Percentiles rank a stretch among this genome's conserved stretches.
These are phyloP conservation scores for Drosophila varians DNA, from an alignment of 1,140 invertebrate species.

Conservation along the genomic window DNA sequence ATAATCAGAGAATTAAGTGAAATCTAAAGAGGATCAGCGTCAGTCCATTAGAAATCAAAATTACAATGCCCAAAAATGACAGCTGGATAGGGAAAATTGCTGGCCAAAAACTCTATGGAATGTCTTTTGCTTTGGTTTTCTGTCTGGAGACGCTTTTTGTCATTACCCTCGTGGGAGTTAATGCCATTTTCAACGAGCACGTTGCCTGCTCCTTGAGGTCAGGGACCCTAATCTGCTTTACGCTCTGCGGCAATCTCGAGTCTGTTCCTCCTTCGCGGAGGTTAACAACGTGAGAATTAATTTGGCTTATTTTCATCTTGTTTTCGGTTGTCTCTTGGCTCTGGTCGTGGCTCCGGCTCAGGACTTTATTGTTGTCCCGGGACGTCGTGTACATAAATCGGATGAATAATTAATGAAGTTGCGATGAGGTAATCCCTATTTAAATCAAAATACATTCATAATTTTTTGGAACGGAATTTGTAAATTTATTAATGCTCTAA, in stretches of 20 bases:
- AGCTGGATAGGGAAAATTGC: not conserved
- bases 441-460: conserved; percentile 4
- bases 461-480: not conserved
- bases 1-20: conserved; percentile 15
- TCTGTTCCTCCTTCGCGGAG: conserved; percentile 24
- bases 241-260: conserved; percentile 46
- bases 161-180: conserved; percentile 36
- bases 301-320: conserved; percentile 43
- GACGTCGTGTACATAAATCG: conserved; percentile 16
- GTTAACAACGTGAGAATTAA: conserved; percentile 50
- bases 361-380: conserved; percentile 22
- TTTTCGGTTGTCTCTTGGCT: conserved; percentile 14
- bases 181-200: conserved; percentile 26
- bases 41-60: conserved; percentile 45
- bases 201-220: conserved; percentile 38
- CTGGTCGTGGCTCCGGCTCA: not conserved
- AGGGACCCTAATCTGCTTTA: conserved; percentile 41
- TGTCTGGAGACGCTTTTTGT: conserved; percentile 30
- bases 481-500: not conserved
- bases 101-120: not conserved
- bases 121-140: conserved; percentile 6
- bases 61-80: conserved; percentile 24
- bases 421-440: not conserved
- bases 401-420: conserved; percentile 39
- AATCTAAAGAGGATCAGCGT: conserved; percentile 30